Base-by-base conservation (phyloP, 2,113 vertebrate genomes). In the Stigmatopora argus region DNA sequence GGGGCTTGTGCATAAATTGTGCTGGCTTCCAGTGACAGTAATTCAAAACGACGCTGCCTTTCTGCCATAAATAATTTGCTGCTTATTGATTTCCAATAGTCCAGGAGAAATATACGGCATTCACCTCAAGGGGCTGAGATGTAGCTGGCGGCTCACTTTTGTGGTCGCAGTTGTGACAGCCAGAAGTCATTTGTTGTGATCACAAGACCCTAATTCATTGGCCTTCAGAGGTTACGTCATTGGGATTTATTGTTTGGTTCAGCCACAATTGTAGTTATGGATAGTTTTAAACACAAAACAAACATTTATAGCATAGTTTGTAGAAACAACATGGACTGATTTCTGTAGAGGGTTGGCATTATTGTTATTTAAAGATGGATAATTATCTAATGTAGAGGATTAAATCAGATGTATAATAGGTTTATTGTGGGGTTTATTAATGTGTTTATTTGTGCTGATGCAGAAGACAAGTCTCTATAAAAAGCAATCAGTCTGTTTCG, bases 41-140 rank as follows among this genome's bases (percentile, higher is more conserved):
- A 91, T 89, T 92, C 85, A 90, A 88, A 79, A 83, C 78, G 80
- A 87, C 79, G 78, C 89, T 86, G 85, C 90, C 90, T 94, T 92
- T 89, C 38, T 12, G 31, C 89, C 85, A 88, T 93, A 92, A 93
- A 93, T 92, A 89, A 91, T 90, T 90, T 83, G 78, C 88, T 88
- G 81, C 83, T 71, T 65, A 91, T 90, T 92, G 90, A 93, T 90
- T 93, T 87, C 84, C 88, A 88, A 84, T 92, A 89, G 81, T 80
- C 75, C 84, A 80, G 78, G 73, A 87, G 89, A 90, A 91, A 91
- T 87, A 81, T 90, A 85, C 67, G 80, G 75, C 82, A 82, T 88
- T 78, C 90, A 86, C 86, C 83, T 89, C 88, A 86, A 87, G 90
- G 80, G 76, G 79, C 82, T 65, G 83, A 86, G 87, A 89, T 88